Percentiles rank a stretch among this genome's conserved stretches.
These are phyloP conservation scores for Smittia sp. DNA, from an alignment of 2,888 invertebrate species.

Conservation along the genomic window DNA sequence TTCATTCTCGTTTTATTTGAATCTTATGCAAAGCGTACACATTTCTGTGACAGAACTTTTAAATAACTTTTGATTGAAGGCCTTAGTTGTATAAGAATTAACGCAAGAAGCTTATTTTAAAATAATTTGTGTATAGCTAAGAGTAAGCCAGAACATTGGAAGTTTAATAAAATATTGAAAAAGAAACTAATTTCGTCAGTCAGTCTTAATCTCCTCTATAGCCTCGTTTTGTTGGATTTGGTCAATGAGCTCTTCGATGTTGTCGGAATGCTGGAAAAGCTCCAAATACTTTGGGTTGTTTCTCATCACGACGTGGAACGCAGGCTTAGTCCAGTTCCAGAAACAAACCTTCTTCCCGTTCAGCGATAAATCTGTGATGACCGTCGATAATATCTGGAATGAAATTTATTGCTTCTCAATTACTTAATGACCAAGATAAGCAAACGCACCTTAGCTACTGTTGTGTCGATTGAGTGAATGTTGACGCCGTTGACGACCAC, in stretches of 20 bases:
- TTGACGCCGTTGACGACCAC: conserved; percentile 74
- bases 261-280: background rate
- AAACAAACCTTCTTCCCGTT: background rate
- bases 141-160: too few species aligned
- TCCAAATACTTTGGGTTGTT: background rate
- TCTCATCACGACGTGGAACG: background rate
- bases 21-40: background rate
- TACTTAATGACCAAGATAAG: background rate
- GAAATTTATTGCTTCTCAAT: background rate
- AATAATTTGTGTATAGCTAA: too few species aligned
- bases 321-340: background rate
- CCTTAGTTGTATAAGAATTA: too few species aligned
- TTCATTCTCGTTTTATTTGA: background rate
- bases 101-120: too few species aligned
- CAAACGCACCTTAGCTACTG: conserved; percentile 58
- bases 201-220: too few species aligned
- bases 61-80: too few species aligned
- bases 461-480: conserved; percentile 60
- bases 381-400: background rate
- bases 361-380: background rate
- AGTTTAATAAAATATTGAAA: too few species aligned
- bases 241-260: too few species aligned
- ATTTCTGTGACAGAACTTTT: background rate
- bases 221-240: too few species aligned
- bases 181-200: too few species aligned